Evolutionary conservation across 1,140 invertebrate species (phyloP).

Genomic region (Papilio polyxenes): DNA sequence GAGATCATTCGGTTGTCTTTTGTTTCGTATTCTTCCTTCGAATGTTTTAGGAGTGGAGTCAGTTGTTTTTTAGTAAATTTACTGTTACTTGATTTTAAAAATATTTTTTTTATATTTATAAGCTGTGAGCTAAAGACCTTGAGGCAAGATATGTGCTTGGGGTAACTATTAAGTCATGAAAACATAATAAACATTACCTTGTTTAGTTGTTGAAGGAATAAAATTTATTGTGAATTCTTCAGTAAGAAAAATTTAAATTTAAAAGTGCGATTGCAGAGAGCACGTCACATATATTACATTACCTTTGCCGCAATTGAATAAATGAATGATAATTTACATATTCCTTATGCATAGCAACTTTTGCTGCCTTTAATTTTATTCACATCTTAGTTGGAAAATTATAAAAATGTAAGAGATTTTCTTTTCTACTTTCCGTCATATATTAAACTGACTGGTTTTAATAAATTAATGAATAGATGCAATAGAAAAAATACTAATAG

Average conservation of each 20-base stretch:
- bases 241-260: conserved; percentile 18
- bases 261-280: conserved; percentile 1
- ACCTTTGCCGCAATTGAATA: conserved; percentile 16
- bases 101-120: too few relatives aligned
- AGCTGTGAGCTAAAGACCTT: too few relatives aligned
- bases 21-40: not conserved
- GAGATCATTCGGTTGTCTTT: not conserved
- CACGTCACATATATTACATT: conserved; percentile 10
- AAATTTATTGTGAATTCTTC: not conserved
- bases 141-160: too few relatives aligned
- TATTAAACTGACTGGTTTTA: not conserved
- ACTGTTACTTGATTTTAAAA: too few relatives aligned
- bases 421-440: not conserved
- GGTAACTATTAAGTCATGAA: too few relatives aligned
- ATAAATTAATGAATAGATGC: not conserved
- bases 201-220: not conserved
- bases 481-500: too few relatives aligned
- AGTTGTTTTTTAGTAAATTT: too few relatives aligned
- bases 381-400: conserved; percentile 3
- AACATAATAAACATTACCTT: too few relatives aligned
- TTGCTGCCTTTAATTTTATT: conserved; percentile 5
- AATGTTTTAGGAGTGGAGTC: too few relatives aligned
- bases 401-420: not conserved
- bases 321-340: conserved; percentile 16
- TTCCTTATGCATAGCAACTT: conserved; percentile 18